phyloP scores from a whole-genome alignment of 2,113 vertebrate species.

The Symphodus melops region DNA sequence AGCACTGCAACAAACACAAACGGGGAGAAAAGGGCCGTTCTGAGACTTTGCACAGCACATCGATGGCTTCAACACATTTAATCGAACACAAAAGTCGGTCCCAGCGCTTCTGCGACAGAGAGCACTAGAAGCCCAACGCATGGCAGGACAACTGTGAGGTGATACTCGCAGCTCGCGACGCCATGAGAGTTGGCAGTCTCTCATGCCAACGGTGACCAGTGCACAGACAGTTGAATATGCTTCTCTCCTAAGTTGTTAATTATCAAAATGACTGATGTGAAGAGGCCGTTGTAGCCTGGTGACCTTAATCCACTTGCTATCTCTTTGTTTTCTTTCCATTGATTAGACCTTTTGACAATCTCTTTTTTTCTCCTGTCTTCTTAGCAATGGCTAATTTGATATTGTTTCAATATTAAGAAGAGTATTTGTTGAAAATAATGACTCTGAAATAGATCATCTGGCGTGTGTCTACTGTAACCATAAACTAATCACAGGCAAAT shows the following conservation, averaged over 20 bases:
- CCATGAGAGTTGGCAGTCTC: conserved; percentile 84
- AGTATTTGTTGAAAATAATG: conserved; percentile 46
- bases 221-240: conserved; percentile 82
- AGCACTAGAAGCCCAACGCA: conserved; percentile 73
- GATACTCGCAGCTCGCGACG: conserved; percentile 72
- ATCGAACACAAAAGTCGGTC: conserved; percentile 76
- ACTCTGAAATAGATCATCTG: conserved; percentile 26
- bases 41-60: conserved; percentile 76
- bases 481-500: conserved; percentile 35
- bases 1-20: conserved; percentile 81
- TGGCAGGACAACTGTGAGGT: conserved; percentile 81
- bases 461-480: conserved; percentile 31
- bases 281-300: conserved; percentile 71
- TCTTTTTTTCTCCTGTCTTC: conserved; percentile 34
- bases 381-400: conserved; percentile 49
- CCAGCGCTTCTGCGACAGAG: conserved; percentile 75
- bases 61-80: conserved; percentile 81
- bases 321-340: conserved; percentile 67
- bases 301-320: conserved; percentile 72
- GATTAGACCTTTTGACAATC: conserved; percentile 52
- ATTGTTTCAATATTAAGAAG: conserved; percentile 56
- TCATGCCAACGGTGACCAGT: conserved; percentile 80
- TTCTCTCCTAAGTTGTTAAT: conserved; percentile 83
- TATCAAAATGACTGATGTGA: conserved; percentile 80
- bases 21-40: conserved; percentile 71